These are phyloP conservation scores for Bombus superbus DNA, from an alignment of 1,140 invertebrate genomes.

Conservation along the genomic window DNA sequence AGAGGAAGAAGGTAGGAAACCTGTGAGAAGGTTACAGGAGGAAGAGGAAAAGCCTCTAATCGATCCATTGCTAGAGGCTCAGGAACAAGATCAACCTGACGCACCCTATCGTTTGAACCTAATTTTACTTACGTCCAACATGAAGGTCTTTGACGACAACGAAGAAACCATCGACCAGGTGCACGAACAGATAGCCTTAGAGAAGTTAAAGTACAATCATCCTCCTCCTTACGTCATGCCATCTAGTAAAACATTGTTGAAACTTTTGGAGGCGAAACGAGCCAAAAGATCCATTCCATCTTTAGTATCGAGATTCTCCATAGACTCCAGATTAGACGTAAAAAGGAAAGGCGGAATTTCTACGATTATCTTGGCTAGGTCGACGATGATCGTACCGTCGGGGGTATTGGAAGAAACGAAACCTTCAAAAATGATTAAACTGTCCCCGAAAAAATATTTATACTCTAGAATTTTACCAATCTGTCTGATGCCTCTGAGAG, in stretches of 20 bases:
- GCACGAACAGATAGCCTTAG: conserved; percentile 64
- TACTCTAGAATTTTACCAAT: conserved; percentile 68
- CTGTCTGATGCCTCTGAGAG: conserved; percentile 74
- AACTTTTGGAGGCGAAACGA: conserved; percentile 75
- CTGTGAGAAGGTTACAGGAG: not conserved
- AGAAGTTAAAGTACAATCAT: conserved; percentile 74
- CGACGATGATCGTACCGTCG: conserved; percentile 7
- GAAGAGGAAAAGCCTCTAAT: conserved; percentile 38
- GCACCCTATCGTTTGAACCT: conserved; percentile 75
- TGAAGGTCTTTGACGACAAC: conserved; percentile 64
- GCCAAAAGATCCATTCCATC: conserved; percentile 77
- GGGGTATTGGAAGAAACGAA: conserved; percentile 9
- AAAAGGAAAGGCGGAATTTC: conserved; percentile 65
- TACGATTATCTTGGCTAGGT: not conserved
- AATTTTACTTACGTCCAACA: conserved; percentile 72
- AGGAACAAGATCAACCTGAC: conserved; percentile 68
- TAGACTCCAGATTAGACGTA: conserved; percentile 75
- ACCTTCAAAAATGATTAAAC: conserved; percentile 72
- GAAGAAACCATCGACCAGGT: conserved; percentile 48
- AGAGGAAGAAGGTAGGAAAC: conserved; percentile 24
- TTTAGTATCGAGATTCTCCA: conserved; percentile 78
- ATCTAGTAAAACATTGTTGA: conserved; percentile 69
- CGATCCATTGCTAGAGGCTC: conserved; percentile 59
- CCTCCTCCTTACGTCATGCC: conserved; percentile 75
- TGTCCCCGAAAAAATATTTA: conserved; percentile 71